Evolutionary conservation across 1,140 invertebrate genomes (phyloP), one percentile per base, ranked within the genome.

Genomic region (Bradynema listronoti): DNA sequence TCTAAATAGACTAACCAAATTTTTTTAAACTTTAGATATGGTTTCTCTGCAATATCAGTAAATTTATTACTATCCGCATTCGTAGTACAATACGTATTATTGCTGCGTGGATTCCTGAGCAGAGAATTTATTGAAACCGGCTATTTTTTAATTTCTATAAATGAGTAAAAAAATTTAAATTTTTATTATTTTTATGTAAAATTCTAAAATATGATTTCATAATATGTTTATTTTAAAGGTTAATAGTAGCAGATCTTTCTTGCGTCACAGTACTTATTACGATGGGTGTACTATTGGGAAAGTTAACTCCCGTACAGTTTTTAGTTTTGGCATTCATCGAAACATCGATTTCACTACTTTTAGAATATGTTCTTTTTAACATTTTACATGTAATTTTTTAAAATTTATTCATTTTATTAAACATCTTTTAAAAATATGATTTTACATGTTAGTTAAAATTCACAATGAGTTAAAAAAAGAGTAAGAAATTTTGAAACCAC

Each of bases 41-140:
- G 89, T 25, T 91, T 88, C 81, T 89, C 88, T 58, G 86, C 89
- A 0, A 83, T 94, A 0, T 88, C 90, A 0, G 83, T 92, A 61
- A 94, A 91, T 68, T 85, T 93, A 71, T 83, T 96, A 1, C 75
- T 93, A 3, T 73, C 77, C 7, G 75, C 79, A 0, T 77, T 81
- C 52, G 63, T 67, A 7, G 67, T 73, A 25, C 60, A 69, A 58
- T 75, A 65, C 62, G 63, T 43, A 32, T 69, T 69, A 41, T 53
- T 75, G 34, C 55, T 66, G 16, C 63, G 77, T 24, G 74, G 74
- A 16, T 78, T 77, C 49, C 52, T 77, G 3, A 63, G 56, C 11
- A 32, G 65, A 9, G 68, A 78, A 24, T 78, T 75, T 51, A 33
- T 61, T 24, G 46, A 57, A 7, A 56, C 65, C 50, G 75, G 75